These are phyloP conservation scores for Saccopteryx bilineata DNA, from an alignment of 2,113 vertebrate species.

Conservation along the genomic window DNA sequence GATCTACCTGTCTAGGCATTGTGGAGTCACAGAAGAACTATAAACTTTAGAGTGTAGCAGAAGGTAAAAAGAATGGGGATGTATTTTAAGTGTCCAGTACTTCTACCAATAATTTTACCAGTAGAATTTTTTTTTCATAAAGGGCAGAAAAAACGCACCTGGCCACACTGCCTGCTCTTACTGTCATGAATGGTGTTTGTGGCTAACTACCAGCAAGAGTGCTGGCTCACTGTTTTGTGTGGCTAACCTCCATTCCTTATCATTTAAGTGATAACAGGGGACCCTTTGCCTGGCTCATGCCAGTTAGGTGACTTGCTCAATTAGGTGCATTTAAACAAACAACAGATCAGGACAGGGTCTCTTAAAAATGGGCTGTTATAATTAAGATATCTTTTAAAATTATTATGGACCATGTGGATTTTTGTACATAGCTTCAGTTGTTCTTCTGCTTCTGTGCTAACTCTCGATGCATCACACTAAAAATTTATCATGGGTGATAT, in stretches of 20 bases:
- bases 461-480: constrained; percentile 20
- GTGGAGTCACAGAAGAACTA: background rate
- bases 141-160: background rate
- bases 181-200: background rate
- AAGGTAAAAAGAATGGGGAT: background rate
- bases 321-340: background rate
- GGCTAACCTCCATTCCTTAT: background rate
- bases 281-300: background rate
- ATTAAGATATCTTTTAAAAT: constrained; percentile 52
- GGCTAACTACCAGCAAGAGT: background rate
- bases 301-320: background rate
- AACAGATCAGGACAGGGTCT: background rate
- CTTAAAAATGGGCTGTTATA: constrained; percentile 54
- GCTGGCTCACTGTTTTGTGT: background rate
- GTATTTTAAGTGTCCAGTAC: background rate
- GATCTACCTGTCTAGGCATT: background rate
- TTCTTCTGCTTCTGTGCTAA: constrained; percentile 12
- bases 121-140: background rate
- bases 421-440: constrained; percentile 59
- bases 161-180: background rate
- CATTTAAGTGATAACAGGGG: background rate
- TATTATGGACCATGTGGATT: background rate
- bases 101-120: constrained; percentile 4
- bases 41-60: background rate
- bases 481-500: constrained; percentile 41